Conservation (phyloP, 2,113 vertebrate genomes). For the Promerops cafer region DNA sequence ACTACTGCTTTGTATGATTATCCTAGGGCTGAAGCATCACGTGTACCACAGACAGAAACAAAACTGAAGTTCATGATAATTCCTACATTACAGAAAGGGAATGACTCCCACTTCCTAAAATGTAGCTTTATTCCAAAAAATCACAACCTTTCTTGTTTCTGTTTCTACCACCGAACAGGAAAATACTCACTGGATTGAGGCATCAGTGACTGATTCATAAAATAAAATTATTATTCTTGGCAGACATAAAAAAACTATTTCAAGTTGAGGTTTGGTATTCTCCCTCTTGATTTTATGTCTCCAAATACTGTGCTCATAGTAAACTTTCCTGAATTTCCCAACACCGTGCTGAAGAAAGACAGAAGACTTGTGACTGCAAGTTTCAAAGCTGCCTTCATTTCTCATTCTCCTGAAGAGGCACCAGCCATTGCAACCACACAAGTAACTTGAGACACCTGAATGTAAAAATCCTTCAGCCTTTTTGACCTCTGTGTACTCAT, state of each 20-base stretch:
- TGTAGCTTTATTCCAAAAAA: not conserved
- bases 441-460: not conserved
- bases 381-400: not conserved
- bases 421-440: not conserved
- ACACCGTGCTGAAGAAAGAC: too few relatives aligned
- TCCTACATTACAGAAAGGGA: not conserved
- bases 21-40: not conserved
- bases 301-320: not conserved
- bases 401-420: not conserved
- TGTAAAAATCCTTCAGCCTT: not conserved
- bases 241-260: not conserved
- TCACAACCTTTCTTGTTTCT: not conserved
- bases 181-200: not conserved
- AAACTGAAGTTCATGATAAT: accelerated
- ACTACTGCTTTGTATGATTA: not conserved
- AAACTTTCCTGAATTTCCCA: not conserved
- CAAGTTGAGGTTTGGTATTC: not conserved
- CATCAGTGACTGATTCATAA: not conserved
- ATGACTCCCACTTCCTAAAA: not conserved
- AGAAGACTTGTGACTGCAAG: not conserved
- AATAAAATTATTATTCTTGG: not conserved
- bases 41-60: accelerated
- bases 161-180: not conserved
- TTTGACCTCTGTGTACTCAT: not conserved
- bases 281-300: not conserved